Base-by-base conservation (phyloP, 2,888 invertebrate species). In the Pinctada fucata region DNA sequence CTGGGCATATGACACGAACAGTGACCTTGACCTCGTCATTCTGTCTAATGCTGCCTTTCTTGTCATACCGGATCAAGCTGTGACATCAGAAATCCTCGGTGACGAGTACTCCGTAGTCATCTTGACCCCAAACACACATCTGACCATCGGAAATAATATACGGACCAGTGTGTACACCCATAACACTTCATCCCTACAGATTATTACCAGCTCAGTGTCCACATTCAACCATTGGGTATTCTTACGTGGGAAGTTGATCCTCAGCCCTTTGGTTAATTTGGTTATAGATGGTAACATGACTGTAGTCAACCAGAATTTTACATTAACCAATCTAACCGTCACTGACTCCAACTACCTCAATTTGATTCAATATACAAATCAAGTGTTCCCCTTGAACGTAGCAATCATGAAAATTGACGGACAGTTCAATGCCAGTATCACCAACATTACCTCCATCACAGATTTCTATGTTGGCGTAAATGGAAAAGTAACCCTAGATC, bases 401-500 rank as follows among this genome's bases (percentile, higher is more conserved):
- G 52, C 77, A 16, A 71, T 68, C 64, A 58, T 86, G 3, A 66
- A 68, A 45, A 67, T 85, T 10, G 66, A 79, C 45, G 87, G 87
- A 16, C 64, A 72, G 8, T 80, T 87, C 16, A 63, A 50, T 45
- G 83, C 82, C 6, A 75, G 70, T 8, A 16, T 65, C 0, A 71
- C 79, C 3, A 74, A 78, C 75, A 64, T 81, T 31, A 48, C 67
- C 10, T 64, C 63, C n/a, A 73, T 82, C 13, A 48, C 77, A 10
- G 71, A 74, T 3, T 80, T 85, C 31, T 71, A 68, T 6, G 80
- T 84, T 48, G 87, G 83, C 6, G 49, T 74, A 31, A 63, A 51
- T 16, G 85, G 85, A 4, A 67, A 72, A 13, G 84, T 86, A 3
- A 68, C 67, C 8, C 81, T 88, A 51, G 75, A 81, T 16, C 87